Evolutionary conservation across 1,140 invertebrate genomes (phyloP).

Genomic region (Bombus picipes): DNA sequence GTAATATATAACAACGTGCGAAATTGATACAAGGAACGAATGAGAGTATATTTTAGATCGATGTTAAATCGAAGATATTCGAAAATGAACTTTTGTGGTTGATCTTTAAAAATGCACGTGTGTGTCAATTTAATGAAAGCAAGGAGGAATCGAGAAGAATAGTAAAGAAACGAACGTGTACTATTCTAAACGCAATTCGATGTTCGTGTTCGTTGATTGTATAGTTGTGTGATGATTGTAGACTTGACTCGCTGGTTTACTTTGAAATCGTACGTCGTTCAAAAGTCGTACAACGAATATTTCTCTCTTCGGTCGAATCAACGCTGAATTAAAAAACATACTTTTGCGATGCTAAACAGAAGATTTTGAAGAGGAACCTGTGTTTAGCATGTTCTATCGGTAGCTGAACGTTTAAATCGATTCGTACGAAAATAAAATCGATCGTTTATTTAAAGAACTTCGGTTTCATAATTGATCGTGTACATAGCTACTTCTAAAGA

Average conservation of each 20-base stretch:
- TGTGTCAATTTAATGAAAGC: background rate
- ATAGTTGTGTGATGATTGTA: background rate
- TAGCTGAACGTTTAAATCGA: background rate
- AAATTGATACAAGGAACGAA: background rate
- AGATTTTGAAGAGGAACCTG: background rate
- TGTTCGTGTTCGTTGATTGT: background rate
- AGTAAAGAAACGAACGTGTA: constrained; percentile 30
- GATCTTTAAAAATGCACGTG: background rate
- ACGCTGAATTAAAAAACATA: background rate
- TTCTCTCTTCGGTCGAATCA: background rate
- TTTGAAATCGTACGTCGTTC: background rate
- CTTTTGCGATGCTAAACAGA: background rate
- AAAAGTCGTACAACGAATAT: background rate
- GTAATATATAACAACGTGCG: background rate
- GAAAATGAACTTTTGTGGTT: background rate
- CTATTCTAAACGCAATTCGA: background rate
- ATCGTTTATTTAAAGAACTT: background rate
- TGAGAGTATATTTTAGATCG: background rate
- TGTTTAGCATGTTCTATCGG: background rate
- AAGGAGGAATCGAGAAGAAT: background rate
- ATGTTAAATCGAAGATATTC: background rate
- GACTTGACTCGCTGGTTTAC: background rate
- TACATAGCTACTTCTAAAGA: background rate
- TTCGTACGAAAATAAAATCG: background rate
- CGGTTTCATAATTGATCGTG: background rate